These are phyloP conservation scores for Mesorhabditis spiculigera DNA, from an alignment of 2,888 invertebrate genomes.

Conservation along the genomic window DNA sequence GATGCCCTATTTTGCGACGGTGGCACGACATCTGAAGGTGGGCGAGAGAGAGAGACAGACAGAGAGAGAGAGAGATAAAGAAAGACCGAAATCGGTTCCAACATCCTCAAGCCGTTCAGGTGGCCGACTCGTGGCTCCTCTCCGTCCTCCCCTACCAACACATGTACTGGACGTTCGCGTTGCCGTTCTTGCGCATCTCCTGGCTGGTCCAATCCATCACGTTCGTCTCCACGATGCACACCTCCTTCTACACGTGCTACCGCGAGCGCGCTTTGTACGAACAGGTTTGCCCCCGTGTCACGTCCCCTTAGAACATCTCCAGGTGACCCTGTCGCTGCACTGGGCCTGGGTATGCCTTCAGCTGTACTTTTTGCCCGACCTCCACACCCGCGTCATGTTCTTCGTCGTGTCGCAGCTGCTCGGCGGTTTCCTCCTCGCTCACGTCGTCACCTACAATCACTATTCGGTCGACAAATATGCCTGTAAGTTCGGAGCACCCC, in stretches of 20 bases:
- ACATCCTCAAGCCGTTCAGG: conserved; percentile 15
- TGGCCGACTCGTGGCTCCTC: conserved; percentile 39
- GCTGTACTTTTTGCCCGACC: conserved; percentile 48
- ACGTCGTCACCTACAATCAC: conserved; percentile 57
- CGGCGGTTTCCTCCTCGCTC: conserved; percentile 53
- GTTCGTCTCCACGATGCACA: conserved; percentile 49
- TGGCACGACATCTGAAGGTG: conserved; percentile 49
- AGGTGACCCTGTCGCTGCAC: conserved; percentile 44
- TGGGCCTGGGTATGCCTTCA: conserved; percentile 49
- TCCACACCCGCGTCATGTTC: conserved; percentile 27
- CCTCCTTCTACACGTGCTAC: conserved; percentile 45
- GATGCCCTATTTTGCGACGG: conserved; percentile 55
- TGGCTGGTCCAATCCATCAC: conserved; percentile 51
- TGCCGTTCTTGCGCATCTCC: conserved; percentile 51
- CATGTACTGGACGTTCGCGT: conserved; percentile 51
- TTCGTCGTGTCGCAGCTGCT: conserved; percentile 45
- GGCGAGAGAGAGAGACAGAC: neutral
- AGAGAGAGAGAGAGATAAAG: conserved; percentile 4
- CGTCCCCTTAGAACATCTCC: conserved; percentile 4
- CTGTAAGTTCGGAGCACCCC: conserved; percentile 27
- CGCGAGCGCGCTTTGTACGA: conserved; percentile 35
- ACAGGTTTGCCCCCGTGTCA: conserved; percentile 16
- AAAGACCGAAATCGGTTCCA: neutral
- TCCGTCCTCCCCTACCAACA: conserved; percentile 53
- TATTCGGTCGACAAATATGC: conserved; percentile 55